phyloP scores from a whole-genome alignment of 2,113 vertebrate species.

The Mungos mungo region DNA sequence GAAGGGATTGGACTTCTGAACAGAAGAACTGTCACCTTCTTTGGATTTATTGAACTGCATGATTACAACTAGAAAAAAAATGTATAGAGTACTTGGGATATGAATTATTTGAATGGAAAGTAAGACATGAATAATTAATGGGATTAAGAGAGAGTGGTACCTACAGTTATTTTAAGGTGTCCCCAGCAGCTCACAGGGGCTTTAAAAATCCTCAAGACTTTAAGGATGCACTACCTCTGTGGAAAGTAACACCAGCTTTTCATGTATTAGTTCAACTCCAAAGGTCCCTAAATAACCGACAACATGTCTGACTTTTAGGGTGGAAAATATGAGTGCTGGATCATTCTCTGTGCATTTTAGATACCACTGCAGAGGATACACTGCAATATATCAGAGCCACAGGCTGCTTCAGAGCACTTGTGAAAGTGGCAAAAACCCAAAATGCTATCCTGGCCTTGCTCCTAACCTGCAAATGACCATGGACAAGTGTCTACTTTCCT shows the following conservation, averaged over 20 bases:
- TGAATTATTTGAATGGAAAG: conserved; percentile 60
- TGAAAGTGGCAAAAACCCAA: neutral
- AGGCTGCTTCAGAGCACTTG: neutral
- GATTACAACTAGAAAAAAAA: conserved; percentile 49
- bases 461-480: rapidly evolving
- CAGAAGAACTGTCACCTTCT: neutral
- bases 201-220: conserved; percentile 54
- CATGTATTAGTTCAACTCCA: conserved; percentile 68
- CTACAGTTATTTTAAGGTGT: conserved; percentile 58
- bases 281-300: conserved; percentile 44
- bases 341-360: neutral
- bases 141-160: conserved; percentile 50
- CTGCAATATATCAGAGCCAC: neutral
- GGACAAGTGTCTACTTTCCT: neutral
- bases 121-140: conserved; percentile 73
- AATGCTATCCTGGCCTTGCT: neutral
- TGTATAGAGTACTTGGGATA: conserved; percentile 32
- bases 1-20: conserved; percentile 43
- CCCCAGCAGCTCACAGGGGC: conserved; percentile 36
- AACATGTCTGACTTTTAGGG: conserved; percentile 42
- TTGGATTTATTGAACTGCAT: conserved; percentile 69
- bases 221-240: neutral
- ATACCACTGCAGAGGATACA: neutral
- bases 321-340: conserved; percentile 6
- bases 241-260: conserved; percentile 61